Evolutionary conservation across 2,888 invertebrate genomes (phyloP).

Genomic region (Slavum lentiscoides): DNA sequence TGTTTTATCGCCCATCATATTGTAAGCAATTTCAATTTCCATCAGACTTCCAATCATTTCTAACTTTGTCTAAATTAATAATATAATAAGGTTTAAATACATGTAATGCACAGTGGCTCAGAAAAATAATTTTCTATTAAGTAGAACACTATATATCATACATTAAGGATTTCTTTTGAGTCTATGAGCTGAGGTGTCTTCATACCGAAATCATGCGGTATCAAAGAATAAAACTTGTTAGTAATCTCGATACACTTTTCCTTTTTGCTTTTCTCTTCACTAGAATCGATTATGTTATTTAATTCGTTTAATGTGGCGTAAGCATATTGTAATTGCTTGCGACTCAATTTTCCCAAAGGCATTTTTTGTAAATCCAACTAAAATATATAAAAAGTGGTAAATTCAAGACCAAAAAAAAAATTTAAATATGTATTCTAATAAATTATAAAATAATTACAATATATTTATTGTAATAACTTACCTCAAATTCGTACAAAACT

Average conservation of each 20-base stretch:
- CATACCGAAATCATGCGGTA: constrained; percentile 93
- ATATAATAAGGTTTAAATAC: background rate
- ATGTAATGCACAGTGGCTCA: background rate
- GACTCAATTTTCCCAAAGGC: constrained; percentile 95
- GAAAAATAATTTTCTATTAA: background rate
- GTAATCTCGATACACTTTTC: constrained; percentile 78
- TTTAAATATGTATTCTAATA: background rate
- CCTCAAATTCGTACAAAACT: constrained; percentile 91
- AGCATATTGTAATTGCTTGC: constrained; percentile 84
- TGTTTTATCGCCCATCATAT: constrained; percentile 70
- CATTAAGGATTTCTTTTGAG: constrained; percentile 73
- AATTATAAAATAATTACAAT: background rate
- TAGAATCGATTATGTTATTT: constrained; percentile 63
- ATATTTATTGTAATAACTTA: constrained; percentile 58
- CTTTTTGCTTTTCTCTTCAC: constrained; percentile 60
- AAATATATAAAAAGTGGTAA: constrained; percentile 50
- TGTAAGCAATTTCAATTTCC: constrained; percentile 95
- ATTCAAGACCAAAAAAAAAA: background rate
- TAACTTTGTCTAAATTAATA: constrained; percentile 65
- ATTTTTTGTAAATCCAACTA: constrained; percentile 92
- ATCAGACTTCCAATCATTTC: constrained; percentile 90
- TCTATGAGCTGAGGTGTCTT: constrained; percentile 80
- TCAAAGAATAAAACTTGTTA: constrained; percentile 91
- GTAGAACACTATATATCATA: constrained; percentile 55
- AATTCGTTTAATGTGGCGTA: constrained; percentile 78